Base-by-base conservation (phyloP, 2,797 vertebrate species). In the Neoniphon sammara region DNA sequence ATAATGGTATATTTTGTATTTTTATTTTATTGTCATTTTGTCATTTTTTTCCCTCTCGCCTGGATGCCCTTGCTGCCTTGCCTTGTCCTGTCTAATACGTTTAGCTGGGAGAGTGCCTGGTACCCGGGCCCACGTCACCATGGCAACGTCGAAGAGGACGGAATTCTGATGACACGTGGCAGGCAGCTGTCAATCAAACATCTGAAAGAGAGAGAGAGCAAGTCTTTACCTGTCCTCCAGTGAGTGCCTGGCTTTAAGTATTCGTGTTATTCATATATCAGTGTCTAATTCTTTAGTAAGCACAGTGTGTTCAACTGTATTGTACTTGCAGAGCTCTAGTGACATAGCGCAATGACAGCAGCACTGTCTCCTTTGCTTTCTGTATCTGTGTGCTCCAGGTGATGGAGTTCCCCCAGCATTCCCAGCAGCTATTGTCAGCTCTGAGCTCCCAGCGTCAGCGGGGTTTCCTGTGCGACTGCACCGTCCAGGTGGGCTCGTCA, bases 401-500 rank as follows among this genome's bases (percentile, higher is more conserved):
- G 66, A 98, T 98, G 97, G 97, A 99, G 80, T 99, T 99, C 84
- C 97, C 97, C 0, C 95, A 95, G 82, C 97, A 99, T 89, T 95
- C 97, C 81, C 95, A 96, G 86, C 96, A 96, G 91, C 91, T 99
- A 63, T 88, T 99, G 80, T 94, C 94, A 49, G 95, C 96, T 55
- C 94, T 99, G 30, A 93, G 95, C 20, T 95, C 95, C 36, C 97
- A 99, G 88, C 95, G 96, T 10, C 94, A 95, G 46, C 96, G 95
- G n/a, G 97, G 97, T 10, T 98, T 98, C 87, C 95, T 99, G 4
- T 98, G 97, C 71, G 97, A 99, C 91, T 98, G 97, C 88, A 95
- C 96, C 0, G 94, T 99, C 54, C 88, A 95, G 72, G 96, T 98
- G 74, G 97, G 97, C 65, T 91, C 93, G 21, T 92, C 94, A 9